phyloP scores from a whole-genome alignment of 2,113 vertebrate genomes.

The Hemichromis elongatus region DNA sequence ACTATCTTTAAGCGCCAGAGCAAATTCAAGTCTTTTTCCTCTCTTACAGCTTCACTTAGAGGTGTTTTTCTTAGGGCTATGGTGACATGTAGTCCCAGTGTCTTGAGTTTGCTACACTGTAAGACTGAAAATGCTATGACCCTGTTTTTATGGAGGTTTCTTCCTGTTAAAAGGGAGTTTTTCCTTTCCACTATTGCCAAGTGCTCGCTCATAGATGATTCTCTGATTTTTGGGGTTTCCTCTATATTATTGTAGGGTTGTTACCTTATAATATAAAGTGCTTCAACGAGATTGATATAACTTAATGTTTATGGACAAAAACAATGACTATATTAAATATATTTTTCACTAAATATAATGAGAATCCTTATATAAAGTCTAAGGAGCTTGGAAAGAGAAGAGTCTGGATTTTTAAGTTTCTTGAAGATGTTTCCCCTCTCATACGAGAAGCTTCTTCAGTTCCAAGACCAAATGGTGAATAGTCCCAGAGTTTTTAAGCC shows the following conservation, averaged over 20 bases:
- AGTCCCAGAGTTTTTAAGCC: no score
- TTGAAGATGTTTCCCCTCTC: no score
- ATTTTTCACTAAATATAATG: no score
- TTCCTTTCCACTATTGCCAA: not conserved
- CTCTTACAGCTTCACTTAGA: not conserved
- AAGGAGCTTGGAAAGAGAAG: no score
- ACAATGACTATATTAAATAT: no score
- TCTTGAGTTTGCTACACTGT: accelerated
- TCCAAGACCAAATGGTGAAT: no score
- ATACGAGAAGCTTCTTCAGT: no score
- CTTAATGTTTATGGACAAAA: no score
- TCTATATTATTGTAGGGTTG: accelerated
- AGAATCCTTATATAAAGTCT: no score
- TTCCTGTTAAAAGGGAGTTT: not conserved
- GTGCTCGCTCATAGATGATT: not conserved
- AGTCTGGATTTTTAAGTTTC: no score
- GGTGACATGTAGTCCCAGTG: not conserved
- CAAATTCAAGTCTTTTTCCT: not conserved
- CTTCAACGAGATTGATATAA: accelerated
- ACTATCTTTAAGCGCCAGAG: not conserved
- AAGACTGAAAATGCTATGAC: not conserved
- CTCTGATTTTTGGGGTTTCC: no score
- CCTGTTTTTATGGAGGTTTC: not conserved
- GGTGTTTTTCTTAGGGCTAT: not conserved
- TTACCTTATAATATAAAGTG: not conserved